These are phyloP conservation scores for Heptranchias perlo DNA, from an alignment of 2,113 vertebrate genomes.

Conservation along the genomic window DNA sequence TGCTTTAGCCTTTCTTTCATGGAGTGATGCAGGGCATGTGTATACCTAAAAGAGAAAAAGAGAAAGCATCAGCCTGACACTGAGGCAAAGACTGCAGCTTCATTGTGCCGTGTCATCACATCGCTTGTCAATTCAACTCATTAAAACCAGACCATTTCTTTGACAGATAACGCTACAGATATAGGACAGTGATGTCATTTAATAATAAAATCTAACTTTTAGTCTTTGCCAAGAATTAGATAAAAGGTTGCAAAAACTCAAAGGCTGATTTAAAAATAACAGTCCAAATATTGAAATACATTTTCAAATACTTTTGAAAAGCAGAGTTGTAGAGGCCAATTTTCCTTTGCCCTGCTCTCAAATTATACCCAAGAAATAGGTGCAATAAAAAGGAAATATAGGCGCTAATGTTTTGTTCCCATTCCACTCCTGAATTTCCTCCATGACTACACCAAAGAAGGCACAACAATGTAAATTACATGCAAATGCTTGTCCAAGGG, in stretches of 20 bases:
- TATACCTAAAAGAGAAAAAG: background rate
- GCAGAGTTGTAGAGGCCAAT: background rate
- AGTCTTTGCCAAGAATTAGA: background rate
- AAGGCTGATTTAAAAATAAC: background rate
- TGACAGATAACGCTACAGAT: background rate
- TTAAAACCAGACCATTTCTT: background rate
- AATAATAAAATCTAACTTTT: background rate
- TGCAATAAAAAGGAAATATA: background rate
- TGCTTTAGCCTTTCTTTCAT: background rate
- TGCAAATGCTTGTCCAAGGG: background rate
- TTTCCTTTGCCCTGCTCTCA: background rate
- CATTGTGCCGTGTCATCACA: background rate
- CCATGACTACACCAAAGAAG: background rate
- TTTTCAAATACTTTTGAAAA: background rate
- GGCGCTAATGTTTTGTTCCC: background rate
- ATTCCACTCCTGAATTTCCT: background rate
- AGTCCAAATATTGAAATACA: background rate
- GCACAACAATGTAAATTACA: background rate
- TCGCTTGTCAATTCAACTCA: background rate
- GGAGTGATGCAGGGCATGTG: background rate
- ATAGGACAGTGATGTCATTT: background rate
- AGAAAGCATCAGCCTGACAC: background rate
- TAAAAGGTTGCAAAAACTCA: background rate
- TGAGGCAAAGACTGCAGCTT: background rate
- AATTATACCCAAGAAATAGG: background rate